Evolutionary conservation across 2,113 vertebrate species (phyloP).

Genomic region (Gulo gulo): DNA sequence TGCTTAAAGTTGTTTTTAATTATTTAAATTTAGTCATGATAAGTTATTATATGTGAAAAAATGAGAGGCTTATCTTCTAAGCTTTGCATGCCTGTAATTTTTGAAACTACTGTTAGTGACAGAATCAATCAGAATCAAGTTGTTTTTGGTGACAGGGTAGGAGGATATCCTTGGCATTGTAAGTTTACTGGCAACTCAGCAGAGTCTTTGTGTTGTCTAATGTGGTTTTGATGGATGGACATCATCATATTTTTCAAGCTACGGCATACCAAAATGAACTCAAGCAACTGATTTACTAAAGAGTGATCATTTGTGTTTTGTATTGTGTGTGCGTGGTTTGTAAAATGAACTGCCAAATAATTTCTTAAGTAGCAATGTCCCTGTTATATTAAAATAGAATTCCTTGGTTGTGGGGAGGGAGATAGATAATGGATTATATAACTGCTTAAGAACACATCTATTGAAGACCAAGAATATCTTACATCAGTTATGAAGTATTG

Average conservation of each 20-base stretch:
- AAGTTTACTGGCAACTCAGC: background rate
- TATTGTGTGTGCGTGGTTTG: background rate
- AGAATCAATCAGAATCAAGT: conserved; percentile 7
- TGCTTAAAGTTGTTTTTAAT: background rate
- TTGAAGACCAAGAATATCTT: background rate
- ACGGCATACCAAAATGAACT: conserved; percentile 1
- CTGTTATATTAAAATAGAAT: conserved; percentile 39
- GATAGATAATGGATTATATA: background rate
- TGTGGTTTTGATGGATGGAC: background rate
- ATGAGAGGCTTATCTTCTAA: background rate
- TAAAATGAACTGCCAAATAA: conserved; percentile 10
- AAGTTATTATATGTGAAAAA: background rate
- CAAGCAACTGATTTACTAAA: background rate
- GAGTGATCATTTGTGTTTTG: background rate
- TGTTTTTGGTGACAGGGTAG: background rate
- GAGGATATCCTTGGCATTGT: background rate
- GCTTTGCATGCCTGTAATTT: background rate
- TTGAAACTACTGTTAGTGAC: background rate
- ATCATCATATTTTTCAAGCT: background rate
- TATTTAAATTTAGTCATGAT: background rate
- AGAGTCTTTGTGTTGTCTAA: background rate
- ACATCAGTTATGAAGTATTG: background rate
- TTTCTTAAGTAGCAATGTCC: background rate
- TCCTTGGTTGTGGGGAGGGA: background rate
- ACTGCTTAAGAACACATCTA: background rate